These are phyloP conservation scores for Tachina fera DNA, from an alignment of 2,888 invertebrate genomes.

Conservation along the genomic window DNA sequence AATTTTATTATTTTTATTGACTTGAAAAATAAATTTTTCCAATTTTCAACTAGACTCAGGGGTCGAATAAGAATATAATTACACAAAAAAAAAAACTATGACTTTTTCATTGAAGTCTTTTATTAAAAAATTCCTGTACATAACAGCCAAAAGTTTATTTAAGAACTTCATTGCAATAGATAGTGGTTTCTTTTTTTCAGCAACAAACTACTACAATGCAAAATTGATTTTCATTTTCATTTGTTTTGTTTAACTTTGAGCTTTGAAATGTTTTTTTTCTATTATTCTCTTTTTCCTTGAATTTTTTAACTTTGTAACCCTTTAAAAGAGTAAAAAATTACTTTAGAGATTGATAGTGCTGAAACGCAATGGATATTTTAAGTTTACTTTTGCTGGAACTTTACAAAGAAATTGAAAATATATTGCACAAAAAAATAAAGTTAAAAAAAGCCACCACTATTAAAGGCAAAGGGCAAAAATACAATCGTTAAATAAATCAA, in stretches of 20 bases:
- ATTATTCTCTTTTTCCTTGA: background rate
- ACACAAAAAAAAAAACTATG: background rate
- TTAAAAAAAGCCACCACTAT: background rate
- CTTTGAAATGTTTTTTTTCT: constrained; percentile 30
- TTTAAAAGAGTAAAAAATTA: constrained; percentile 40
- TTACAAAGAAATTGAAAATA: constrained; percentile 57
- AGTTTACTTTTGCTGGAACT: constrained; percentile 57
- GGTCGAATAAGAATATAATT: constrained; percentile 36
- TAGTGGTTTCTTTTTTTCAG: background rate
- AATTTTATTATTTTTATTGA: background rate
- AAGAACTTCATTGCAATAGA: constrained; percentile 11
- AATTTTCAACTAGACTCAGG: background rate
- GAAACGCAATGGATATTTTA: constrained; percentile 62
- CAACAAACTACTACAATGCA: constrained; percentile 40
- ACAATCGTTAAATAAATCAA: constrained; percentile 16
- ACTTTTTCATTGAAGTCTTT: constrained; percentile 9
- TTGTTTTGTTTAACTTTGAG: constrained; percentile 57
- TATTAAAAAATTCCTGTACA: constrained; percentile 2
- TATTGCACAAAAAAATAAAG: background rate
- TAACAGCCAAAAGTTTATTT: constrained; percentile 8
- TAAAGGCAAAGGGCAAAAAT: background rate
- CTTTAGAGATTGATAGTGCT: constrained; percentile 64
- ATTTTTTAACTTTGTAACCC: constrained; percentile 1
- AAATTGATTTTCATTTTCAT: constrained; percentile 52
- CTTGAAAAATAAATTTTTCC: background rate